Evolutionary conservation across 2,888 invertebrate genomes (phyloP).

Genomic region (Tridacna gigas): DNA sequence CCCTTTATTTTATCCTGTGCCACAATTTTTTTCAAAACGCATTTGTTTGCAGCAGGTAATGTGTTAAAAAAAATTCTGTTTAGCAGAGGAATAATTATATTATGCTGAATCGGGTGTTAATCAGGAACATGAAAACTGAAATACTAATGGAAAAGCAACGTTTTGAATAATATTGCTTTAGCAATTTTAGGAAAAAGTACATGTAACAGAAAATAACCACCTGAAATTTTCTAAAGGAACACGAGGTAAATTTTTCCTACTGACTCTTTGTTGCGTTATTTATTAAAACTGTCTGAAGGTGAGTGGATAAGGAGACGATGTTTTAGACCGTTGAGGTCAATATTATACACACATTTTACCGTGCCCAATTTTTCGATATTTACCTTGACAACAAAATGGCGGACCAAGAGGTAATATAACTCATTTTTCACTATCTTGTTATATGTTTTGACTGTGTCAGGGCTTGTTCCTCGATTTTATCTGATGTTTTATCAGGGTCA

Average conservation of each 20-base stretch:
- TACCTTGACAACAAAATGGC: constrained; percentile 79
- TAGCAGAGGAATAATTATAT: too few species aligned
- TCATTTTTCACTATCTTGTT: background rate
- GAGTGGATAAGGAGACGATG: background rate
- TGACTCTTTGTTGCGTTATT: background rate
- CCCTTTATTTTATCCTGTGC: too few species aligned
- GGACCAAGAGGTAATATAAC: constrained; percentile 73
- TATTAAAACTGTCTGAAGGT: background rate
- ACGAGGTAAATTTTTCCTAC: background rate
- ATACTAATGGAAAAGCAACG: too few species aligned
- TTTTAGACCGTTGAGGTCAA: background rate
- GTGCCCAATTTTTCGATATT: constrained; percentile 36
- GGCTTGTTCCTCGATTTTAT: too few species aligned
- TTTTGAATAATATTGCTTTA: too few species aligned
- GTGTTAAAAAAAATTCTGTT: too few species aligned
- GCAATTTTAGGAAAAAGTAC: background rate
- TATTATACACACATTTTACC: background rate
- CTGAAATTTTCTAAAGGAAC: background rate
- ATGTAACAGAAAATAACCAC: background rate
- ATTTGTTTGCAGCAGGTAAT: too few species aligned
- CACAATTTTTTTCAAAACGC: too few species aligned
- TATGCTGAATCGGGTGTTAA: too few species aligned
- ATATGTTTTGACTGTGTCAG: too few species aligned
- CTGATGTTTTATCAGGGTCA: too few species aligned
- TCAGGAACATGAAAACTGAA: too few species aligned